phyloP scores from a whole-genome alignment of 2,113 vertebrate genomes.

The Alligator mississippiensis region DNA sequence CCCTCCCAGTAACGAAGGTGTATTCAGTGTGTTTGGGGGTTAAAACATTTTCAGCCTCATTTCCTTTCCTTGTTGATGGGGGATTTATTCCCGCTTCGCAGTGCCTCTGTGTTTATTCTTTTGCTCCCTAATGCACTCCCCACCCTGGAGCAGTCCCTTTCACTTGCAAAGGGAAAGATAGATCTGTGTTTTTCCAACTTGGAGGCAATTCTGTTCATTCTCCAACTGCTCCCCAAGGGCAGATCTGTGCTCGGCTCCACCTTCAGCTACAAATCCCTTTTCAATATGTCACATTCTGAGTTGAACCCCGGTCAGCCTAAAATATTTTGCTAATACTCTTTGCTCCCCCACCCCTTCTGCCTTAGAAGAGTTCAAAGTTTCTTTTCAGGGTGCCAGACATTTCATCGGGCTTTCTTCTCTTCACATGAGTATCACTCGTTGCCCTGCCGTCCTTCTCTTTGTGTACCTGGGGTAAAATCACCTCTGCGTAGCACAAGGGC shows the following conservation, averaged over 20 bases:
- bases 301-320: not conserved
- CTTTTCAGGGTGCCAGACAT: not conserved
- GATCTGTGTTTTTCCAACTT: slow-evolving; percentile 45
- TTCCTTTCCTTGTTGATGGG: not conserved
- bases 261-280: slow-evolving; percentile 33
- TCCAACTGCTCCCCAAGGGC: not conserved
- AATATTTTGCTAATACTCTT: not conserved
- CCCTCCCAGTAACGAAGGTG: not conserved
- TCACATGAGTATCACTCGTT: not conserved
- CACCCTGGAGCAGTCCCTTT: not conserved
- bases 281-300: slow-evolving; percentile 22
- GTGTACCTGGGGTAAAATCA: not conserved
- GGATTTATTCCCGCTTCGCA: slow-evolving; percentile 4
- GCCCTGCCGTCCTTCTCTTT: not conserved
- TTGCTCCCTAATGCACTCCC: not conserved
- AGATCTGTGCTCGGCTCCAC: not conserved
- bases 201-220: slow-evolving; percentile 20
- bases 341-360: fast-evolving
- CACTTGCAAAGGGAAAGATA: not conserved
- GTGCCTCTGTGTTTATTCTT: not conserved
- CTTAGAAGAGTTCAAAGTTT: not conserved
- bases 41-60: not conserved
- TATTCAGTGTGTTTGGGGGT: not conserved
- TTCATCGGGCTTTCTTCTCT: not conserved
- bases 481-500: not conserved